Conservation (phyloP, 2,113 vertebrate genomes). For the Dasyurus viverrinus region DNA sequence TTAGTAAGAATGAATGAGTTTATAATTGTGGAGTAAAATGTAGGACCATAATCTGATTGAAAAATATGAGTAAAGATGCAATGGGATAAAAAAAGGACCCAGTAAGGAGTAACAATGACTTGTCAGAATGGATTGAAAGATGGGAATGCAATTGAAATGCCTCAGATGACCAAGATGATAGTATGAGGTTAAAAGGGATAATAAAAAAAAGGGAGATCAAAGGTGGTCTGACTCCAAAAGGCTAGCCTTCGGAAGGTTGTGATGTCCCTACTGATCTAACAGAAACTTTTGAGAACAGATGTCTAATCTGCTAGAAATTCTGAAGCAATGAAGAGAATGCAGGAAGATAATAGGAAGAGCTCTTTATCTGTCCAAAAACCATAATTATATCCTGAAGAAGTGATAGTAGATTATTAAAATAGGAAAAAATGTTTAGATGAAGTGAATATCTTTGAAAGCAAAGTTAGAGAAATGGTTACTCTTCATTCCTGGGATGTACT, state of each 20-base stretch:
- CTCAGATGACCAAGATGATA: not conserved
- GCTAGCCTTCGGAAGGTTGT: not conserved
- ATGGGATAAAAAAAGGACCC: not conserved
- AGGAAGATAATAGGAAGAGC: not conserved
- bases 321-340: slow-evolving; percentile 2
- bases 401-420: not conserved
- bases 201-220: not conserved
- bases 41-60: not conserved
- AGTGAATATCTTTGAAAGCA: not conserved
- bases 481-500: not conserved
- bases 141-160: not conserved
- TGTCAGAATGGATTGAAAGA: not conserved
- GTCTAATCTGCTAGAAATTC: not conserved
- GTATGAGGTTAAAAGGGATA: not conserved
- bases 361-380: not conserved
- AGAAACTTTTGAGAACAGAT: not conserved
- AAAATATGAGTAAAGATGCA: not conserved
- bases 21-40: not conserved
- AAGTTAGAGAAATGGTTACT: not conserved
- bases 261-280: not conserved
- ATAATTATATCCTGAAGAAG: not conserved
- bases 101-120: not conserved
- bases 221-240: not conserved
- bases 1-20: not conserved
- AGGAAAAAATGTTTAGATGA: not conserved